Conservation (phyloP, 2,888 invertebrate species). For the Troglohyphantes excavatus region DNA sequence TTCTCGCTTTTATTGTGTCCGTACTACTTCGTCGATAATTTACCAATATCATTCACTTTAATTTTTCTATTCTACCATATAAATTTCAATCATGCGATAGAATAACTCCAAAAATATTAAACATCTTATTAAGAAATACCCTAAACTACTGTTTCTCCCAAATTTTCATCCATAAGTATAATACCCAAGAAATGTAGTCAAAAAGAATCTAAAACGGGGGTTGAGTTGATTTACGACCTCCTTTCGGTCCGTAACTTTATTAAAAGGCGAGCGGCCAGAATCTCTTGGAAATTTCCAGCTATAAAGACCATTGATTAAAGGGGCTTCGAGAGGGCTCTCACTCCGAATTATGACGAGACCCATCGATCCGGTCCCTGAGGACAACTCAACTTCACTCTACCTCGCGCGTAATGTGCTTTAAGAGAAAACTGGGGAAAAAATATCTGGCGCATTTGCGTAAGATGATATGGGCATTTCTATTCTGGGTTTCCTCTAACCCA, state of each 20-base stretch:
- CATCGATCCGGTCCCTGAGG: conserved; percentile 53
- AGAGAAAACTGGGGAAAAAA: conserved; percentile 27
- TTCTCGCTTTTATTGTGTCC: too few relatives aligned
- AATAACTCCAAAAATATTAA: too few relatives aligned
- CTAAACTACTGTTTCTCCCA: not conserved
- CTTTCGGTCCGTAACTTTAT: conserved; percentile 41
- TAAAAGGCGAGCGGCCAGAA: conserved; percentile 30
- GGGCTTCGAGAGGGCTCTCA: conserved; percentile 41
- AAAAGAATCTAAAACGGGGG: not conserved
- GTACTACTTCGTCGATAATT: too few relatives aligned
- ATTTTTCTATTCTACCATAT: too few relatives aligned
- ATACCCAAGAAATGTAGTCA: not conserved
- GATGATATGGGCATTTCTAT: conserved; percentile 35
- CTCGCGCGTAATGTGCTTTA: conserved; percentile 24
- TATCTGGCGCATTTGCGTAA: conserved; percentile 53
- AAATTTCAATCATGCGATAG: too few relatives aligned
- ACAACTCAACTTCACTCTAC: conserved; percentile 53
- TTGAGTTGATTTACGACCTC: conserved; percentile 46
- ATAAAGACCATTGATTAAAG: conserved; percentile 70
- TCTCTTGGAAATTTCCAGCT: conserved; percentile 41
- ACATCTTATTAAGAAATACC: too few relatives aligned
- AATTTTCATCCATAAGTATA: not conserved
- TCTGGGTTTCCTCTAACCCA: not conserved
- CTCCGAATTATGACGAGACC: conserved; percentile 58
- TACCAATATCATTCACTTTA: too few relatives aligned